Base-by-base conservation (phyloP, 30 jellyfish, hydroid and myxozoan species). In the Phacellophora camtschatica region DNA sequence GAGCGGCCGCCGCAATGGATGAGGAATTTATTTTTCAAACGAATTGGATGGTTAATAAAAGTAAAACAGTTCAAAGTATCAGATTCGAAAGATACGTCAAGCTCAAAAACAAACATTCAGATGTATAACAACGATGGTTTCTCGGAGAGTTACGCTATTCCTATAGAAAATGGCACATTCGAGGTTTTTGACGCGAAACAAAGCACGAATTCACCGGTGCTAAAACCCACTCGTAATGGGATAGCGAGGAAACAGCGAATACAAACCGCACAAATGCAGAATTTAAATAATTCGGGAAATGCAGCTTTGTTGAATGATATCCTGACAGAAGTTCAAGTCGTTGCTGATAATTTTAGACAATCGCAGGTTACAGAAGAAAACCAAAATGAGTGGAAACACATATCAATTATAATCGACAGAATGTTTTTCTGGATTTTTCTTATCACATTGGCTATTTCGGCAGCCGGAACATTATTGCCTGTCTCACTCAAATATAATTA, bases 361-460 rank as follows among this genome's bases (percentile, higher is more conserved):
- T 20, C 77, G 16, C 95, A 92, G 16, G n/a, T 48, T 23, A 61
- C 45, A 7, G 95, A 82, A 16, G 95, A 80, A 36, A 74, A 71
- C 30, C 93, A 76, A 35, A 95, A 92, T 41, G 96, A 92, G 42
- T 92, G 98, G 98, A 77, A 83, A n/a, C 56, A 77, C 3, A 42
- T 92, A 18, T 85, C 95, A 1, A 74, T 48, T 71, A 93, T 92
- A 1, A 71, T 92, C 39, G 98, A 92, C 73, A 74, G 98, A 43
- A 29, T 92, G 71, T 92, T 92, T 45, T 92, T 92, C 81, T 92
- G 95, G 95, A 18, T 92, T 16, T 92, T 92, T 55, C 83, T 90
- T 34, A 28, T 84, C 23, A 85, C 94, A 13, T 50, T 73, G 3
- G 5, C 71, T 8, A 43, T 76, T 23, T 80, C 95, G 15, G 85